Base-by-base conservation (phyloP, 2,113 vertebrate genomes). In the Camelus dromedarius region DNA sequence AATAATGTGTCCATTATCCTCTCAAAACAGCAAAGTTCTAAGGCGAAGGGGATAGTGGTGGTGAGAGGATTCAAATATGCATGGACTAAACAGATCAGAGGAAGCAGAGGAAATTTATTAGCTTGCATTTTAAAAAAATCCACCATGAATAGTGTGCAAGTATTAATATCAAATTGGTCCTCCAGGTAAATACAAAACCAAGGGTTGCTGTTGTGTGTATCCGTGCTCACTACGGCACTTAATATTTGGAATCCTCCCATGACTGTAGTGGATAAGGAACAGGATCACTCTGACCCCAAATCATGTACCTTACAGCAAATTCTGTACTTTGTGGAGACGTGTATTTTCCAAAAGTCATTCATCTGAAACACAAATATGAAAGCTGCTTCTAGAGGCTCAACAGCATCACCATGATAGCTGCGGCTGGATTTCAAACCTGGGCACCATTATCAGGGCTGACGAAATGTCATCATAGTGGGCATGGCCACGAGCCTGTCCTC, bases 91-190 rank as follows among this genome's bases (percentile, higher is more conserved):
- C 13, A 52, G 4, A 77, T 19, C 1, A 6, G 28, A 72, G 20
- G 42, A 93, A 70, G 26, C 11, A 56, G 50, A 92, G 46, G 28
- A 28, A 79, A 76, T 60, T 12, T 67, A 52, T 87, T 91, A 76
- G 58, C 50, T 85, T 85, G 8, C 20, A 20, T 38, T 77, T 58
- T 2, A 11, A 35, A 80, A 26, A 86, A 77, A 81, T 77, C 42
- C 5, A 46, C 22, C 64, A 80, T 94, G 76, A 79, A 79, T 10
- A 72, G 16, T 88, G 32, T 58, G 22, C 77, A 96, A 77, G 91
- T 32, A 92, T 52, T 83, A 91, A 93, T 80, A 76, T 96, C 77
- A 46, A 32, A 80, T 75, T 91, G 64, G 32, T 46, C 89, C 70
- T 84, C 2, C 11, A 52, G 16, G 42, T 75, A 90, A 90, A 92